phyloP scores from a whole-genome alignment of 2,113 vertebrate genomes.

The Aphyosemion australe region DNA sequence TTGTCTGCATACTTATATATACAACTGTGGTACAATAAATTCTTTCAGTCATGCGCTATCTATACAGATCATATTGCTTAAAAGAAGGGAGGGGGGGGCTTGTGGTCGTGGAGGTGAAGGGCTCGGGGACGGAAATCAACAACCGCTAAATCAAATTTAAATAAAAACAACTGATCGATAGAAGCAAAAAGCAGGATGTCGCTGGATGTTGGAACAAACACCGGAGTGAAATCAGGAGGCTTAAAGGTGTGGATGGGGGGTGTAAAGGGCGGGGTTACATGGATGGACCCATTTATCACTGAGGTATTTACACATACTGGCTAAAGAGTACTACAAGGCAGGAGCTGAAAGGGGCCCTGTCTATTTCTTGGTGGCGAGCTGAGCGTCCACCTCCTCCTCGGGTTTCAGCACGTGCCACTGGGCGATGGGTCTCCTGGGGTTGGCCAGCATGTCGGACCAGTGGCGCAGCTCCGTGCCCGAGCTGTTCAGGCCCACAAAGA shows the following conservation, averaged over 20 bases:
- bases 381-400: conserved; percentile 95
- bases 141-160: conserved; percentile 26
- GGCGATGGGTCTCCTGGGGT: conserved; percentile 96
- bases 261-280: conserved; percentile 78
- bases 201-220: conserved; percentile 45
- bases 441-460: conserved; percentile 99
- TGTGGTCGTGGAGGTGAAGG: conserved; percentile 75
- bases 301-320: conserved; percentile 99
- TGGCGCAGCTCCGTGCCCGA: conserved; percentile 96
- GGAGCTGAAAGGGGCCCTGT: conserved; percentile 85
- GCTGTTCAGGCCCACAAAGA: conserved; percentile 98
- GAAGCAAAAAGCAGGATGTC: conserved; percentile 36
- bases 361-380: conserved; percentile 97
- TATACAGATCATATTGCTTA: conserved; percentile 99
- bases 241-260: conserved; percentile 40
- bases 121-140: conserved; percentile 43
- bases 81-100: conserved; percentile 90
- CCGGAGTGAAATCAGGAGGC: conserved; percentile 74
- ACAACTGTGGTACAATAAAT: conserved; percentile 98
- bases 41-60: conserved; percentile 99
- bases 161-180: conserved; percentile 44
- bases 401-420: conserved; percentile 97
- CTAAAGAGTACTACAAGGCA: conserved; percentile 95
- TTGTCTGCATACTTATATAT: conserved; percentile 95
- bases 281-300: conserved; percentile 93